Evolutionary conservation across 2,797 vertebrate species (phyloP), one percentile per base, ranked within the genome.

Genomic region (Periophthalmus magnuspinnatus): DNA sequence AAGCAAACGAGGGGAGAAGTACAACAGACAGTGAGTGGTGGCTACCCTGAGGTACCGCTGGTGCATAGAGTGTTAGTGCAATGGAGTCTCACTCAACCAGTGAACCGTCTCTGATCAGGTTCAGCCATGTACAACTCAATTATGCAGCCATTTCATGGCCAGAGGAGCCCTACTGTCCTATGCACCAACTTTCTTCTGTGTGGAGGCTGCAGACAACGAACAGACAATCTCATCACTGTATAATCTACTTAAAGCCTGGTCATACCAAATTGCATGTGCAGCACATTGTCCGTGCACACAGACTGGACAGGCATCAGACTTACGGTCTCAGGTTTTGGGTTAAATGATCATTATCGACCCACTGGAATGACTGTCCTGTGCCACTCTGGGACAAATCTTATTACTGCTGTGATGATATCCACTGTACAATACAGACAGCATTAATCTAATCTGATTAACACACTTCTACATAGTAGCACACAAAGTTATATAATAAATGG

Each of bases 51-150:
- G 90, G 90, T 90, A 75, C 85, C 72, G 72, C 66, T 79, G 84
- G 84, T 84, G 86, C 88, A 81, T 73, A 74, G 84, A 90, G 79
- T 84, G 88, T 90, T 86, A 90, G 89, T 76, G 86, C 87, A 87
- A 64, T 67, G 69, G 84, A 90, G 88, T 90, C 84, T 85, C 81
- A 74, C 88, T 92, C 87, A 91, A 86, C 84, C 92, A 90, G 84
- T 92, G 91, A 92, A 93, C 91, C 91, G 81, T 93, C 87, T 90
- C 92, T 92, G 89, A 92, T 91, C 91, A 92, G 88, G 90, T 92
- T 92, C 91, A 93, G 91, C 90, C 91, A 89, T 92, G 89, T 91
- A 91, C 91, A 90, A 90, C 91, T 92, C 90, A 92, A 92, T 92
- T 92, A 92, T 92, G 88, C 90, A 90, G 91, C 88, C 90, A 88